A percentile compares a stretch with the other conserved stretches of the same genome.
phyloP scores from a whole-genome alignment of 2,113 vertebrate genomes.

The Accipiter cooperii region DNA sequence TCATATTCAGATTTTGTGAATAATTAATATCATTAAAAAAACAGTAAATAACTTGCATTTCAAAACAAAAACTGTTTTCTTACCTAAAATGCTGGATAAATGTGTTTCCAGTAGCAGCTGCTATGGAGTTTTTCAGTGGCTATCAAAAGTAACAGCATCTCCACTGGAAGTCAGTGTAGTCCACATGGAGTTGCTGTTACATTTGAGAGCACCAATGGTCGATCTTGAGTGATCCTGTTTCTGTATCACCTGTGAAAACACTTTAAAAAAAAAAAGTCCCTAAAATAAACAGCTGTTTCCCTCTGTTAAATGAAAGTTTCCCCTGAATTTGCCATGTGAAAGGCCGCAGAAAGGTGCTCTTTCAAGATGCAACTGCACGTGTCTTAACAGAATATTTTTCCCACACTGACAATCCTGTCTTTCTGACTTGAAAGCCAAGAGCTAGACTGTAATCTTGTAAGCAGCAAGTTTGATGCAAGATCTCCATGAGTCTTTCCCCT shows the following conservation, averaged over 20 bases:
- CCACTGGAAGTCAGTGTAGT: slow-evolving; percentile 75
- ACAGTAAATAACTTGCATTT: neutral
- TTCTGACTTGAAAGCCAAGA: neutral
- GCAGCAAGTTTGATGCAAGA: too few species aligned
- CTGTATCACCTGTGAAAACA: neutral
- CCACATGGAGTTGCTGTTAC: slow-evolving; percentile 86
- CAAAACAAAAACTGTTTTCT: neutral
- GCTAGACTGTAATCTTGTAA: neutral
- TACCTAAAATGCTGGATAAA: neutral
- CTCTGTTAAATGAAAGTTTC: neutral
- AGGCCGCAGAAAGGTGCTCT: neutral
- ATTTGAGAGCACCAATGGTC: slow-evolving; percentile 64
- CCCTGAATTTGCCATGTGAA: neutral
- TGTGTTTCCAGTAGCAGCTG: neutral
- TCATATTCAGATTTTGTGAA: neutral
- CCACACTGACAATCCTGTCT: too few species aligned
- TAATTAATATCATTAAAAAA: neutral
- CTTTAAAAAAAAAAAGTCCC: neutral
- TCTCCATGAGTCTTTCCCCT: neutral
- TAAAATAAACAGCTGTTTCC: neutral
- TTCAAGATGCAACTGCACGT: neutral
- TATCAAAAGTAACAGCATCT: slow-evolving; percentile 81
- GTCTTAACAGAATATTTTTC: neutral
- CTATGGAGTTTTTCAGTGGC: slow-evolving; percentile 36
- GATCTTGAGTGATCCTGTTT: neutral